These are phyloP conservation scores for Escarpia spicata DNA, from an alignment of 2,888 invertebrate genomes.

Conservation along the genomic window DNA sequence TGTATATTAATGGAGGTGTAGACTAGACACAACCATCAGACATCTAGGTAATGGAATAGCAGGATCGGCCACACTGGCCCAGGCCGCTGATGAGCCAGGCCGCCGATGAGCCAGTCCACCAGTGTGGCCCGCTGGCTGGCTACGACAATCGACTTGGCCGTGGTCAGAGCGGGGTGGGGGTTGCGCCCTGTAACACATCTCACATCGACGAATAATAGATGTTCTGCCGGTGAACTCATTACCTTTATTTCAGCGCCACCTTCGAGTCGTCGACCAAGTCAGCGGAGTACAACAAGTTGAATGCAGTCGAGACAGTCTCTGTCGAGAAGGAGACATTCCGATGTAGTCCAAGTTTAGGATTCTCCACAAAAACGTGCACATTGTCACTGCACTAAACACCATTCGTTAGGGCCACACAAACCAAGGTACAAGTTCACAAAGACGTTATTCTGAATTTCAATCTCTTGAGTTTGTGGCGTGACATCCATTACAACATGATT, in stretches of 20 bases:
- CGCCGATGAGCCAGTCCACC: not conserved
- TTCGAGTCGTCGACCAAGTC: not conserved
- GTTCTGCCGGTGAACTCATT: not conserved
- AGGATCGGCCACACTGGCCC: not conserved
- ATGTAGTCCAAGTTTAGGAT: not conserved
- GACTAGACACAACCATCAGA: not conserved
- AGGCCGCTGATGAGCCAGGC: not conserved
- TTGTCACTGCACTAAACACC: not conserved
- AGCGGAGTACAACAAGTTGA: not conserved
- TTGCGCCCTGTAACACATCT: not conserved
- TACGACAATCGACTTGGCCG: not conserved
- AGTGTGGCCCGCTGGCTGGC: not conserved
- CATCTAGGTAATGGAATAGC: not conserved
- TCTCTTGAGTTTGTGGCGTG: not conserved
- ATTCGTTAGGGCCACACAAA: not conserved
- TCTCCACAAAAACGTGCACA: not conserved
- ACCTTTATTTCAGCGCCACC: not conserved
- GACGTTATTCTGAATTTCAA: not conserved
- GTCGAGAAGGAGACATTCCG: not conserved
- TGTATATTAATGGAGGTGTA: slow-evolving; percentile 16
- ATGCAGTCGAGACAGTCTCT: not conserved
- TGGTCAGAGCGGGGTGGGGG: no score
- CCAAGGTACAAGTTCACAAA: not conserved
- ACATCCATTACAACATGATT: not conserved
- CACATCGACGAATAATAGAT: not conserved